Conservation (phyloP, 2,888 invertebrate species). For the Marasmarcha lunaedactyla region DNA sequence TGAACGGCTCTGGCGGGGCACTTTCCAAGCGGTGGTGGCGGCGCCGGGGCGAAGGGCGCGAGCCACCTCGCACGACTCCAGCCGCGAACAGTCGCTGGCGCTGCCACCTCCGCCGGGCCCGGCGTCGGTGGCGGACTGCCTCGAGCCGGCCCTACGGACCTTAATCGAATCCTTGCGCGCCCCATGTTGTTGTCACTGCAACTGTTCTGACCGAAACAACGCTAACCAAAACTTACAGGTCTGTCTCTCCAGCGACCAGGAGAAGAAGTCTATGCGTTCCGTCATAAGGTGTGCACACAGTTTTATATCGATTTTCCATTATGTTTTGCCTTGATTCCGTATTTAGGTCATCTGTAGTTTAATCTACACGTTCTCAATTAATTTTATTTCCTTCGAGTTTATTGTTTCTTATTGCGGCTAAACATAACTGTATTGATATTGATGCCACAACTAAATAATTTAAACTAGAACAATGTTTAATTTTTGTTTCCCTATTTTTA, state of each 20-base stretch:
- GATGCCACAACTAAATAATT: too few relatives aligned
- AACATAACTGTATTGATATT: too few relatives aligned
- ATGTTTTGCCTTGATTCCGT: constrained; percentile 7
- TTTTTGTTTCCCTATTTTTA: constrained; percentile 57
- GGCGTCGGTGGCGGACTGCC: constrained; percentile 45
- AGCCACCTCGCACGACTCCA: constrained; percentile 45
- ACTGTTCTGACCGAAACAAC: constrained; percentile 38
- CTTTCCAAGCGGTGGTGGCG: constrained; percentile 64
- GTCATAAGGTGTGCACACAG: constrained; percentile 73
- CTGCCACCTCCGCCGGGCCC: constrained; percentile 18
- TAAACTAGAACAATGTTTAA: constrained; percentile 21
- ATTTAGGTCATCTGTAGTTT: constrained; percentile 6
- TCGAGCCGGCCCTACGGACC: constrained; percentile 52
- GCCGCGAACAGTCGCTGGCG: constrained; percentile 19
- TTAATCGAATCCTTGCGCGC: constrained; percentile 46
- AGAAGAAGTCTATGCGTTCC: constrained; percentile 72
- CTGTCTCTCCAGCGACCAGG: constrained; percentile 61
- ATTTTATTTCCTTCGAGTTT: constrained; percentile 4
- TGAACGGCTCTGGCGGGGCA: constrained; percentile 79
- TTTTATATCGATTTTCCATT: neutral
- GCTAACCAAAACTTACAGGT: constrained; percentile 65
- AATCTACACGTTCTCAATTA: constrained; percentile 5
- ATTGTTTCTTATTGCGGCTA: too few relatives aligned
- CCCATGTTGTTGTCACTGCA: constrained; percentile 60
- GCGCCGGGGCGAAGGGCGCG: constrained; percentile 47